These are phyloP conservation scores for Nettapus auritus DNA, from an alignment of 2,113 vertebrate species.

Conservation along the genomic window DNA sequence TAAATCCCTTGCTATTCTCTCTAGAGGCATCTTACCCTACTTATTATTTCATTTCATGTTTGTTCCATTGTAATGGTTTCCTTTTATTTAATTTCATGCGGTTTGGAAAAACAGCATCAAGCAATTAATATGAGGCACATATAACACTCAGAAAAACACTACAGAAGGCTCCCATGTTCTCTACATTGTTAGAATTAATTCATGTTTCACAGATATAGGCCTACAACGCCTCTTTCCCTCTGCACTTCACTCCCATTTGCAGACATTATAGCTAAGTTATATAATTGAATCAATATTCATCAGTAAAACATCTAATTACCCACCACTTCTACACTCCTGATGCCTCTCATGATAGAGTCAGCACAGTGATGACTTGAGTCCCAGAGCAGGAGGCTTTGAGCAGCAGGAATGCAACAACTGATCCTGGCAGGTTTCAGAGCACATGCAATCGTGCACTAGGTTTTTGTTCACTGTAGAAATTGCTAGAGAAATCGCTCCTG, in stretches of 20 bases:
- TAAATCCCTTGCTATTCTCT: not conserved
- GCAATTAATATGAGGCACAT: slow-evolving; percentile 23
- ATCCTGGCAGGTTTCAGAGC: not conserved
- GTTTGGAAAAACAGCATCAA: slow-evolving; percentile 26
- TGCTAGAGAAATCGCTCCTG: not conserved
- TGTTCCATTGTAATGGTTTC: not conserved
- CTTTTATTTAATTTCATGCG: slow-evolving; percentile 39
- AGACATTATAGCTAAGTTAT: slow-evolving; percentile 14
- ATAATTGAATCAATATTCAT: slow-evolving; percentile 46
- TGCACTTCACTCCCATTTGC: slow-evolving; percentile 6
- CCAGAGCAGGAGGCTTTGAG: not conserved
- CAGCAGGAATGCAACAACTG: not conserved
- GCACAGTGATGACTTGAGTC: not conserved
- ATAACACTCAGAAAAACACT: not conserved
- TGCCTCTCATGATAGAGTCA: not conserved
- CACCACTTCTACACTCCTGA: not conserved
- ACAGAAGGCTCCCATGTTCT: not conserved
- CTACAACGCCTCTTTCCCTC: slow-evolving; percentile 14
- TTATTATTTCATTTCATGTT: slow-evolving; percentile 54
- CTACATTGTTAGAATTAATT: slow-evolving; percentile 9
- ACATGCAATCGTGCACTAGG: not conserved
- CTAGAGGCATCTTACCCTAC: slow-evolving; percentile 21
- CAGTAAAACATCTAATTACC: slow-evolving; percentile 44
- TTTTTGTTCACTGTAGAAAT: not conserved
- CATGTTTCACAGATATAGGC: not conserved